Evolutionary conservation across 2,797 vertebrate species (phyloP).

Genomic region (Tapirus indicus): DNA sequence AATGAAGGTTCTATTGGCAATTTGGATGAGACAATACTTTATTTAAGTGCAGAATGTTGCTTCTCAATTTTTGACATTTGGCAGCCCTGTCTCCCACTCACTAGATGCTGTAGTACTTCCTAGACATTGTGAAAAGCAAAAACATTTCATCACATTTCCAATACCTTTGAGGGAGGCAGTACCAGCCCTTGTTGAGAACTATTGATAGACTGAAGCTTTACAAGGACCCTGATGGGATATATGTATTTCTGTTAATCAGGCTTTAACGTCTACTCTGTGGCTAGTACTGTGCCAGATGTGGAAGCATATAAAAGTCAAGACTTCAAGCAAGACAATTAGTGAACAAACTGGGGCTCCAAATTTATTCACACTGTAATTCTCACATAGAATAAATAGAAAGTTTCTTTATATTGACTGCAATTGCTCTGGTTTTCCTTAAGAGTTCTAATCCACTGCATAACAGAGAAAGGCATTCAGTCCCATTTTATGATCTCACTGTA

Average conservation of each 20-base stretch:
- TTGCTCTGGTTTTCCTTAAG: not conserved
- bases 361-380: conserved; percentile 14
- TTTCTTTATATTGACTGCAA: not conserved
- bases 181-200: not conserved
- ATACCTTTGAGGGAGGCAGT: not conserved
- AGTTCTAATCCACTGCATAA: not conserved
- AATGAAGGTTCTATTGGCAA: not conserved
- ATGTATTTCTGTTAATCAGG: not conserved
- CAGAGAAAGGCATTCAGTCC: not conserved
- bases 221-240: not conserved
- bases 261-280: not conserved
- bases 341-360: not conserved
- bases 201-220: not conserved
- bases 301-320: not conserved
- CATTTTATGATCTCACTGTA: not conserved
- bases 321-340: not conserved
- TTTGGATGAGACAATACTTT: not conserved
- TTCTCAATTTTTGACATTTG: not conserved
- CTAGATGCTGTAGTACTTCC: not conserved
- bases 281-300: not conserved
- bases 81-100: not conserved
- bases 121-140: not conserved
- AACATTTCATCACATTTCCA: not conserved
- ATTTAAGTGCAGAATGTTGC: not conserved
- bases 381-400: not conserved